Base-by-base conservation (phyloP, 2,113 vertebrate species). In the Romanogobio albipinnatus region DNA sequence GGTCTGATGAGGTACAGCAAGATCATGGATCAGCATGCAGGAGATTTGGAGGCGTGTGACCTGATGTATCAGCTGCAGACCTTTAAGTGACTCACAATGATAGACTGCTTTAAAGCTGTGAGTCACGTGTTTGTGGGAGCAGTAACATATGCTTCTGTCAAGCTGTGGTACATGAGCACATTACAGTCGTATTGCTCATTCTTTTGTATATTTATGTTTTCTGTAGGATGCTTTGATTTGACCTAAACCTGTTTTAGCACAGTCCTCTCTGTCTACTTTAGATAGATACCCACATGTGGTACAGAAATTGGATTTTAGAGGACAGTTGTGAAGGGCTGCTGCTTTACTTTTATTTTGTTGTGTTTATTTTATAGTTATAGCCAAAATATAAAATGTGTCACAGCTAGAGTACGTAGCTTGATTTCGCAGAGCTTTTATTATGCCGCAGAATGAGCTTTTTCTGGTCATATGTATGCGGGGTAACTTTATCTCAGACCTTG, bases 41-140 rank as follows among this genome's bases (percentile, higher is more conserved):
- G 36, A 71, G 19, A 71, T 43, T 71, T 43, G 49, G 14, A 53
- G 47, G 47, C 47, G 49, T 68, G 45, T 49, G n/a, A 47, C 19
- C 22, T n/a, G n/a, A 17, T 45, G 77, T 22, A 33, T 53, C 43
- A 49, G n/a, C 22, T 10, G 15, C 15, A 64, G 43, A 81, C 61
- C 17, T 51, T 58, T 39, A 6, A 59, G 6, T 56, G 51, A 56
- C 17, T 76, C 49, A 56, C 22, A 76, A 76, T 76, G 75, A 56
- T 49, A 75, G 73, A 56, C 73, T 76, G 73, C 19, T 47, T 13
- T 24, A 80, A 80, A 64, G 29, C 77, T 64, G 14, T 64, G 36
- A 62, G 78, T 66, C 78, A 81, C 78, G 51, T 68, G 24, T 33
- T 26, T 66, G 78, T 49, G 26, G 61, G 78, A 81, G 78, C 24